A percentile compares a stretch with the other conserved stretches of the same genome.
phyloP scores from a whole-genome alignment of 2,888 invertebrate genomes.

The Macaria notata region DNA sequence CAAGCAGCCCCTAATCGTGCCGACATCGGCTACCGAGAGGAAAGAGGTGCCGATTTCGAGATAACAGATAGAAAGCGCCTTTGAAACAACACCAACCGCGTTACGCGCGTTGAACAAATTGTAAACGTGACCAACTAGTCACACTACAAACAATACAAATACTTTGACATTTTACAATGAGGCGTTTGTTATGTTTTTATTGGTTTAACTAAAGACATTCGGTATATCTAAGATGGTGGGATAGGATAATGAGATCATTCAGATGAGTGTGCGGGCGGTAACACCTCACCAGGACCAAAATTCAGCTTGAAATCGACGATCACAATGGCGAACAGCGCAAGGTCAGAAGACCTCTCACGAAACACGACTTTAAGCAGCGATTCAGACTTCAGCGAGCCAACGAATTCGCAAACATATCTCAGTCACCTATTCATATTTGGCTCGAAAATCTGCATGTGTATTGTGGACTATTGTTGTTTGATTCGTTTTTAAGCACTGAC shows the following conservation, averaged over 20 bases:
- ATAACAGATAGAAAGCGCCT: constrained; percentile 75
- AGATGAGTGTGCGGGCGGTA: constrained; percentile 45
- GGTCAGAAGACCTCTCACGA: constrained; percentile 65
- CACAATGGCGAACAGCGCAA: constrained; percentile 71
- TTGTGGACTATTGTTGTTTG: constrained; percentile 43
- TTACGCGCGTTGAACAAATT: constrained; percentile 70
- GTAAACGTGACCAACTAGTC: constrained; percentile 50
- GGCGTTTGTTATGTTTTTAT: no score
- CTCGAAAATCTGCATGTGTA: constrained; percentile 39
- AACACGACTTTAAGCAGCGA: constrained; percentile 51
- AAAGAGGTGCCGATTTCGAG: constrained; percentile 62
- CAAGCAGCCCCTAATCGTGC: constrained; percentile 55
- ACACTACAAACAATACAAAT: constrained; percentile 23
- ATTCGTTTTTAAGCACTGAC: constrained; percentile 40
- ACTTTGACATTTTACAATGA: no score
- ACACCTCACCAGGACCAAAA: constrained; percentile 52
- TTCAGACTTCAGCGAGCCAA: constrained; percentile 38
- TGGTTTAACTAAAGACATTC: no score
- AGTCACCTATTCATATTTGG: constrained; percentile 45
- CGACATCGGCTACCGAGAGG: constrained; percentile 62
- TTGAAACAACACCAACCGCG: constrained; percentile 67
- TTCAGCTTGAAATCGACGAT: constrained; percentile 60
- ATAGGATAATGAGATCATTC: constrained; percentile 28
- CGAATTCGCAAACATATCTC: constrained; percentile 45
- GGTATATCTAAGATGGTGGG: no score